Evolutionary conservation across 1,140 invertebrate species (phyloP).

Genomic region (Drosophila obscura): DNA sequence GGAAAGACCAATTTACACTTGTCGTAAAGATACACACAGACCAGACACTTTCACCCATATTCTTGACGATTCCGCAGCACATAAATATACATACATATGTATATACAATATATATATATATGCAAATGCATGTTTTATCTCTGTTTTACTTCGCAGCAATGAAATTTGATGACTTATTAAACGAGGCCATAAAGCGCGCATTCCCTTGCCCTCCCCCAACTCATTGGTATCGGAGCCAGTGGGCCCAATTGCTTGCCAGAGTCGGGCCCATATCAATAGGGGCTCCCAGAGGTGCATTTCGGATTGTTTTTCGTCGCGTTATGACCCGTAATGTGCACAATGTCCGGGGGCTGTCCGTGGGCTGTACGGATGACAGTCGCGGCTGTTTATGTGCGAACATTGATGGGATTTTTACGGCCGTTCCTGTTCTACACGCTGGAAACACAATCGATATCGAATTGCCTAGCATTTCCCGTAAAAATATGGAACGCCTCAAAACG

Average conservation of each 20-base stretch:
- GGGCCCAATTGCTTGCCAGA: slow-evolving; percentile 45
- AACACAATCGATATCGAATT: slow-evolving; percentile 51
- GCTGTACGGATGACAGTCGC: slow-evolving; percentile 2
- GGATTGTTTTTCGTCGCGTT: slow-evolving; percentile 43
- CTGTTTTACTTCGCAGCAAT: slow-evolving; percentile 57
- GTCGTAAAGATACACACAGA: too few relatives aligned
- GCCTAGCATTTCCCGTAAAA: slow-evolving; percentile 37
- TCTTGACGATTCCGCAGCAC: too few relatives aligned
- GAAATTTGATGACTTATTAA: slow-evolving; percentile 80
- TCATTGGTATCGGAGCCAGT: slow-evolving; percentile 15
- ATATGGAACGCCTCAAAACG: slow-evolving; percentile 13
- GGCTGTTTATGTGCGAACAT: slow-evolving; percentile 54
- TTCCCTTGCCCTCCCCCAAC: slow-evolving; percentile 6
- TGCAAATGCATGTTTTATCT: slow-evolving; percentile 66
- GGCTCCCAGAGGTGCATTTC: slow-evolving; percentile 42
- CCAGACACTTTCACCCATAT: too few relatives aligned
- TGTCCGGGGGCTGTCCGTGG: slow-evolving; percentile 23
- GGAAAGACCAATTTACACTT: too few relatives aligned
- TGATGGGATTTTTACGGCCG: slow-evolving; percentile 54
- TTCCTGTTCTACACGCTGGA: slow-evolving; percentile 41
- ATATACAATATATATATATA: slow-evolving; percentile 21
- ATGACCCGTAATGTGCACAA: slow-evolving; percentile 34
- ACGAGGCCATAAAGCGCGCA: slow-evolving; percentile 67
- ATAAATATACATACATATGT: too few relatives aligned
- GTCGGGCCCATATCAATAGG: slow-evolving; percentile 41